Conservation (phyloP, 2,888 invertebrate genomes). For the Liodrosophila aerea region DNA sequence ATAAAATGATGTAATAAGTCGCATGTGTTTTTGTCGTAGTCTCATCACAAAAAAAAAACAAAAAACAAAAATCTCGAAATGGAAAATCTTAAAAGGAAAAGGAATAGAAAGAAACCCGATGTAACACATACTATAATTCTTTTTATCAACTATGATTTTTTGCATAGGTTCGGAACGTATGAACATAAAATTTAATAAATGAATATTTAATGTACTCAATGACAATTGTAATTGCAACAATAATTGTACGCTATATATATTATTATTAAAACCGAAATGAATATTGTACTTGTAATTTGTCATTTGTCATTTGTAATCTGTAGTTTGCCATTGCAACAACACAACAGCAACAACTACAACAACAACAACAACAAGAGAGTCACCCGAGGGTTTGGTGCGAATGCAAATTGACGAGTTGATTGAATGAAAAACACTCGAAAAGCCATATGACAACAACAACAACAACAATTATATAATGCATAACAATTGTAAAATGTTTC, state of each 20-base stretch:
- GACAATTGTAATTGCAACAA: conserved; percentile 82
- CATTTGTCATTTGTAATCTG: conserved; percentile 3
- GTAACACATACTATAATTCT: conserved; percentile 59
- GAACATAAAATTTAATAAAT: conserved; percentile 47
- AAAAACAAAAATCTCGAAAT: conserved; percentile 2
- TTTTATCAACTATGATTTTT: conserved; percentile 71
- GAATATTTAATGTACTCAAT: conserved; percentile 80
- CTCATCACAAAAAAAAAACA: conserved; percentile 62
- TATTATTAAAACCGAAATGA: conserved; percentile 66
- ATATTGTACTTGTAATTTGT: conserved; percentile 35
- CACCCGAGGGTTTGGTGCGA: conserved; percentile 5
- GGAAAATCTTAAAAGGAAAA: conserved; percentile 23
- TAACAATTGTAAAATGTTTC: conserved; percentile 78
- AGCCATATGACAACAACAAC: too few species aligned
- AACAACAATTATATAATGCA: conserved; percentile 32
- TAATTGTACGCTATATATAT: conserved; percentile 81
- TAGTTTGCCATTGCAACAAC: conserved; percentile 21
- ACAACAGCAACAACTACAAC: conserved; percentile 6
- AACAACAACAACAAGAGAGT: too few species aligned
- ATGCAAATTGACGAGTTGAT: conserved; percentile 7
- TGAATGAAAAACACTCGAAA: conserved; percentile 18
- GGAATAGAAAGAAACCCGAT: conserved; percentile 34
- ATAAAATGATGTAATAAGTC: conserved; percentile 59
- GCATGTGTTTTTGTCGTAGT: conserved; percentile 79
- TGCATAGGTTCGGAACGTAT: conserved; percentile 66